A percentile compares a stretch with the other conserved stretches of the same genome.
Evolutionary conservation across 2,113 vertebrate genomes (phyloP).

Genomic region (Peromyscus leucopus): DNA sequence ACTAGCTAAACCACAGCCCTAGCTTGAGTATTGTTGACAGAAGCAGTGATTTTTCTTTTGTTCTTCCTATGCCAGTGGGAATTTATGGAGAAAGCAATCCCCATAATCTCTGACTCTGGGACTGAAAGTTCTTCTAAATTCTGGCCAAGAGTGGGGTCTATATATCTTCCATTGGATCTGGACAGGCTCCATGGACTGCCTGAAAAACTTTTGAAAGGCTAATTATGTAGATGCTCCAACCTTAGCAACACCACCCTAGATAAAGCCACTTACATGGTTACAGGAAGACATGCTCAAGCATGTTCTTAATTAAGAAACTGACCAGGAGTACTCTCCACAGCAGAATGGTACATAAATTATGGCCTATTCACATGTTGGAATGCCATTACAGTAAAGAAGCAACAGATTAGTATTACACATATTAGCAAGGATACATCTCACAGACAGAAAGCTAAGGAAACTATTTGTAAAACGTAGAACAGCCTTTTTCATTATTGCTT

Average conservation of each 20-base stretch:
- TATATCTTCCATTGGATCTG: not conserved
- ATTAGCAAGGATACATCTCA: not conserved
- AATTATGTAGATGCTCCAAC: not conserved
- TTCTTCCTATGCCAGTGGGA: not conserved
- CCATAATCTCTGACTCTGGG: too few species aligned
- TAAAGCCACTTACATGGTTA: not conserved
- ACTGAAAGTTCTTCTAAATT: not conserved
- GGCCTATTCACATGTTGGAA: not conserved
- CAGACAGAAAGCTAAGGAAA: not conserved
- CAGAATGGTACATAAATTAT: not conserved
- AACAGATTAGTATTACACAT: not conserved
- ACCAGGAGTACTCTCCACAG: not conserved
- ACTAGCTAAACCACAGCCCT: not conserved
- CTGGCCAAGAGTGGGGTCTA: not conserved
- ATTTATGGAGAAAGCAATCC: not conserved
- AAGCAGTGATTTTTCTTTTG: constrained; percentile 14
- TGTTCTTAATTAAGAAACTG: not conserved
- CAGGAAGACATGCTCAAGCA: not conserved
- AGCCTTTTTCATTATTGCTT: not conserved
- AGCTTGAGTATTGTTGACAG: not conserved
- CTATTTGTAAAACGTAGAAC: not conserved
- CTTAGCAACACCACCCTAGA: not conserved
- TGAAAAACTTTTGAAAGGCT: not conserved
- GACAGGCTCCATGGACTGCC: not conserved
- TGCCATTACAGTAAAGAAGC: not conserved